Evolutionary conservation across 2,797 vertebrate genomes (phyloP).

Genomic region (Capromys pilorides): DNA sequence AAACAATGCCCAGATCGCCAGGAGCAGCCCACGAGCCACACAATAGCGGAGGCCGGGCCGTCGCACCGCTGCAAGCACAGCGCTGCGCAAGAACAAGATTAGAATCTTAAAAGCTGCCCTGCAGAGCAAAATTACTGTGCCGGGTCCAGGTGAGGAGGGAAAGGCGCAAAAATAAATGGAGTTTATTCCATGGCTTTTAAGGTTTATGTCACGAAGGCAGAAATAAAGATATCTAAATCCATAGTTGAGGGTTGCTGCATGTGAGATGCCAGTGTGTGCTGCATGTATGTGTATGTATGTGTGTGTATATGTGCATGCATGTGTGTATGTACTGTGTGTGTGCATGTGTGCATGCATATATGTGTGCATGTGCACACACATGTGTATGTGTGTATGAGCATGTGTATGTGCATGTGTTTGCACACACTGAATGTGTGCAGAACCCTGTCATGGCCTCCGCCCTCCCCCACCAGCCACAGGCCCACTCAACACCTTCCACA

Average conservation of each 20-base stretch:
- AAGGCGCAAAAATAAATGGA: slow-evolving; percentile 78
- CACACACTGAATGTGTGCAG: no score
- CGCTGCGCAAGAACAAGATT: slow-evolving; percentile 81
- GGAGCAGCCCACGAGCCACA: slow-evolving; percentile 64
- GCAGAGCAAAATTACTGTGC: slow-evolving; percentile 81
- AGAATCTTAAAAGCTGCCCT: slow-evolving; percentile 83
- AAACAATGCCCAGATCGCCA: slow-evolving; percentile 77
- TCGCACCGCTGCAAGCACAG: slow-evolving; percentile 79
- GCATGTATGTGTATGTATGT: background rate
- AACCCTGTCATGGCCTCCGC: background rate
- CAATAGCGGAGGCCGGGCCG: slow-evolving; percentile 72
- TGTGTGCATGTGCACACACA: no score
- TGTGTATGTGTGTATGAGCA: background rate
- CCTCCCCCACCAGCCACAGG: background rate
- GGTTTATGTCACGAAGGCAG: slow-evolving; percentile 78
- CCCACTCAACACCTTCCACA: background rate
- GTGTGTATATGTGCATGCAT: background rate
- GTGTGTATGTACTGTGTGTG: background rate
- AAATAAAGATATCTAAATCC: slow-evolving; percentile 80
- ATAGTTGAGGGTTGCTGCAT: slow-evolving; percentile 49
- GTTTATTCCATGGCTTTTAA: slow-evolving; percentile 79
- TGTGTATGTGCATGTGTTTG: no score
- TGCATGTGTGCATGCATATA: background rate
- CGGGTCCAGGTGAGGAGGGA: slow-evolving; percentile 77
- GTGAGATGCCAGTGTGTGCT: background rate